Percentiles rank a stretch among this genome's conserved stretches.
Evolutionary conservation across 2,888 invertebrate genomes (phyloP).

Genomic region (Drosophila nr. perissopoda): DNA sequence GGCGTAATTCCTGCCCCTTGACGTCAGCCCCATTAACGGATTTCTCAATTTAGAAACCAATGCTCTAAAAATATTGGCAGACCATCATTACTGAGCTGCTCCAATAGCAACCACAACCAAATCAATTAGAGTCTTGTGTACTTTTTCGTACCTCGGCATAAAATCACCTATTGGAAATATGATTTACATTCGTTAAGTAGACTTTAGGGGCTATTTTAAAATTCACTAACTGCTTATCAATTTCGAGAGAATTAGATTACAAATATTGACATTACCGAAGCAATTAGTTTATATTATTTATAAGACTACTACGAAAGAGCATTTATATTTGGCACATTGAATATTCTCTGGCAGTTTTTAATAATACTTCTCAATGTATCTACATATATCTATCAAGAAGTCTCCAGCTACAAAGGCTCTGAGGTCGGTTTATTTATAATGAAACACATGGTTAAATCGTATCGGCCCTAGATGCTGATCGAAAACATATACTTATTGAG

Average conservation of each 20-base stretch:
- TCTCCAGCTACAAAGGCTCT: not conserved
- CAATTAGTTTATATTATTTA: not conserved
- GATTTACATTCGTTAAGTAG: not conserved
- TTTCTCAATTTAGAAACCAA: slow-evolving; percentile 29
- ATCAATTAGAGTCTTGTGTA: not conserved
- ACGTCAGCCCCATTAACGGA: slow-evolving; percentile 63
- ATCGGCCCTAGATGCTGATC: not conserved
- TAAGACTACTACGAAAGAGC: fast-evolving
- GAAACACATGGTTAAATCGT: not conserved
- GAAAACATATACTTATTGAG: not conserved
- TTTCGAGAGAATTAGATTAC: not conserved
- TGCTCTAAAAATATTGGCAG: slow-evolving; percentile 21
- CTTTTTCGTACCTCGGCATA: not conserved
- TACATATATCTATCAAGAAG: not conserved
- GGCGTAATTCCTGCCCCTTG: slow-evolving; percentile 65
- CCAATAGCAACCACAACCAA: not conserved
- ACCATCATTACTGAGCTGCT: not conserved
- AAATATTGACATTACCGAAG: not conserved
- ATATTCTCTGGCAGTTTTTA: not conserved
- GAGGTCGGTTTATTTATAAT: not conserved
- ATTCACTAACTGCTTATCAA: not conserved
- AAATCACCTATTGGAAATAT: not conserved
- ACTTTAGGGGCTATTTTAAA: not conserved
- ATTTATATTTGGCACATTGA: not conserved
- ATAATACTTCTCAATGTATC: not conserved